Percentiles rank a stretch among this genome's conserved stretches.
Evolutionary conservation across 2,888 invertebrate genomes (phyloP).

Genomic region (Mesochorus sp.): DNA sequence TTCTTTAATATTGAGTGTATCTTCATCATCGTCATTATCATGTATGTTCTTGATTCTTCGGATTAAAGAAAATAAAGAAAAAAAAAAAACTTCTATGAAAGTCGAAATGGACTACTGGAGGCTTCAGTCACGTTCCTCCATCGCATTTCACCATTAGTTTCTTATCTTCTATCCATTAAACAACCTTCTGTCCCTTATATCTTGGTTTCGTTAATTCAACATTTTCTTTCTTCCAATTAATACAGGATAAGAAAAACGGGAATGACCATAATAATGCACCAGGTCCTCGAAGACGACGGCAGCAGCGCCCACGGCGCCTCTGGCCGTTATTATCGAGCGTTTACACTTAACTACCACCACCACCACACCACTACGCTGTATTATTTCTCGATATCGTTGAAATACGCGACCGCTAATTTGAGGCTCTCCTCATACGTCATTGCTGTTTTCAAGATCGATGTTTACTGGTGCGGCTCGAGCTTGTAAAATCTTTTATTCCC

Average conservation of each 20-base stretch:
- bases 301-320: slow-evolving; percentile 38
- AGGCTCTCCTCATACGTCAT: background rate
- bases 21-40: no score
- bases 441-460: background rate
- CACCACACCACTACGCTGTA: background rate
- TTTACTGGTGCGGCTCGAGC: background rate
- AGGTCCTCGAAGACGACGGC: slow-evolving; percentile 43
- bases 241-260: background rate
- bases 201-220: no score
- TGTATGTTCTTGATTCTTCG: no score
- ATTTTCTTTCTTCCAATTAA: no score
- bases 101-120: background rate
- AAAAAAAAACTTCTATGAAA: background rate
- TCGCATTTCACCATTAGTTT: background rate
- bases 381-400: background rate
- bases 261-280: slow-evolving; percentile 9
- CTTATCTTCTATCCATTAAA: background rate
- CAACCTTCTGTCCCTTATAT: no score
- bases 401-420: background rate
- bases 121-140: background rate
- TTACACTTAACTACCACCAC: slow-evolving; percentile 37
- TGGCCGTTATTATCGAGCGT: slow-evolving; percentile 55
- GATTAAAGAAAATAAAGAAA: no score
- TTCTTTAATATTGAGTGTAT: no score
- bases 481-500: no score